Evolutionary conservation across 2,113 vertebrate species (phyloP).

Genomic region (Cygnus atratus): DNA sequence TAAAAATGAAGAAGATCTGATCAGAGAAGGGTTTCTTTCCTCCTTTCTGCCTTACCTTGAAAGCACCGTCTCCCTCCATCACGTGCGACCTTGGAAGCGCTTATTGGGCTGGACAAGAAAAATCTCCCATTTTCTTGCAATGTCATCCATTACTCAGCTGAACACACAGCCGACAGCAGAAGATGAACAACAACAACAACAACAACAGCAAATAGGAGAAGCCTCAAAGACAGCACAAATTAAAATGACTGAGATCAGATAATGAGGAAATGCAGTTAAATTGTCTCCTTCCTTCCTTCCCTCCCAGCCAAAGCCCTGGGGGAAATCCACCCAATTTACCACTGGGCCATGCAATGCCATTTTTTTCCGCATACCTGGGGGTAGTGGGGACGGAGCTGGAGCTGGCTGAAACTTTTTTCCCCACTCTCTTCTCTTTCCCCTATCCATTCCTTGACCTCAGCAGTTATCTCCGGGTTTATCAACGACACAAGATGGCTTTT

Average conservation of each 20-base stretch:
- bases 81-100: conserved; percentile 50
- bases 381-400: background rate
- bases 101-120: background rate
- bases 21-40: background rate
- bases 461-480: conserved; percentile 75
- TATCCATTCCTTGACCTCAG: conserved; percentile 65
- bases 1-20: background rate
- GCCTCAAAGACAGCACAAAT: conserved; percentile 42
- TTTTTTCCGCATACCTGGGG: background rate
- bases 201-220: background rate
- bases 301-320: background rate
- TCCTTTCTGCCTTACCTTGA: conserved; percentile 18
- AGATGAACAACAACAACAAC: background rate
- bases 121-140: background rate
- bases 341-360: background rate
- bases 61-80: background rate
- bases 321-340: conserved; percentile 28
- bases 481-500: conserved; percentile 70
- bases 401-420: background rate
- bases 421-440: conserved; percentile 4
- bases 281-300: conserved; percentile 37
- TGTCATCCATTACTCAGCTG: conserved; percentile 19
- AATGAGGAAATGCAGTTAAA: conserved; percentile 32
- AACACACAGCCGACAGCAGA: background rate
- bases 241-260: conserved; percentile 46